Percentiles rank a stretch among this genome's conserved stretches.
Conservation (phyloP, 2,888 invertebrate species). For the Acanthosoma haemorrhoidale region DNA sequence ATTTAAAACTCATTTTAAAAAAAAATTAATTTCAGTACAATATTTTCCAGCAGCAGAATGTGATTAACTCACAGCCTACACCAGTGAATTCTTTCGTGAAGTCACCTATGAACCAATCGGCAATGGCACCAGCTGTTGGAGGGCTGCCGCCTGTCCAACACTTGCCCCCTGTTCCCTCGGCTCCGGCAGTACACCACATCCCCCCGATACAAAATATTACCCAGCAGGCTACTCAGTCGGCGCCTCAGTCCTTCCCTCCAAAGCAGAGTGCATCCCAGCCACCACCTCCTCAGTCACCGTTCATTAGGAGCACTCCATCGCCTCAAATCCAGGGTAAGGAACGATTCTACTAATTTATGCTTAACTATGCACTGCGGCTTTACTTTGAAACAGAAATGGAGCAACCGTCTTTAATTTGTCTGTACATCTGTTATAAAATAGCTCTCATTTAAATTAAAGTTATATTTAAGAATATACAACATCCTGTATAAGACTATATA, state of each 20-base stretch:
- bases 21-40: neutral
- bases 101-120: neutral
- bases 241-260: neutral
- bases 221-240: neutral
- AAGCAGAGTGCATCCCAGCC: slow-evolving; percentile 18
- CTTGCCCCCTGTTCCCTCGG: neutral
- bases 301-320: slow-evolving; percentile 31
- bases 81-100: neutral
- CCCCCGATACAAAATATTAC: neutral
- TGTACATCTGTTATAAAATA: no score
- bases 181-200: neutral
- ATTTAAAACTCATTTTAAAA: neutral
- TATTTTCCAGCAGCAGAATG: slow-evolving; percentile 6
- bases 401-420: no score
- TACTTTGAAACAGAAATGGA: no score
- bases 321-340: slow-evolving; percentile 34
- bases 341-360: no score
- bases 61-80: neutral
- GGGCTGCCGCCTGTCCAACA: neutral
- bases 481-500: no score
- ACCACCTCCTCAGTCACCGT: slow-evolving; percentile 29
- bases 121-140: neutral
- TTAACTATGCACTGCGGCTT: no score
- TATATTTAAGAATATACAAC: no score
- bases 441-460: no score